These are phyloP conservation scores for Mustelus asterias DNA, from an alignment of 2,113 vertebrate species.

Conservation along the genomic window DNA sequence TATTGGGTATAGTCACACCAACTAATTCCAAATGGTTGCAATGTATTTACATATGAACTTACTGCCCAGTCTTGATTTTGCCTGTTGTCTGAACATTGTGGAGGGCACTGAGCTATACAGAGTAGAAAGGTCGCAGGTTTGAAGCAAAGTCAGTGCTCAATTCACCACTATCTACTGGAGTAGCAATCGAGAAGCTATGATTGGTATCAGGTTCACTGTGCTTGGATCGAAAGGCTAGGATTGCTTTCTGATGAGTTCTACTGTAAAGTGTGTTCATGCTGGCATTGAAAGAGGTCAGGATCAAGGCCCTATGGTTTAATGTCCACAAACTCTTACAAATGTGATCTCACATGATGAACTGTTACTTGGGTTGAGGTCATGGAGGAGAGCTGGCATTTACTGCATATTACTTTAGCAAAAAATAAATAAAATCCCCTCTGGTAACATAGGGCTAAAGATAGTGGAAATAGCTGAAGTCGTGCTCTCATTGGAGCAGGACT, in stretches of 20 bases:
- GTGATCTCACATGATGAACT: not conserved
- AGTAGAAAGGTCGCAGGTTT: not conserved
- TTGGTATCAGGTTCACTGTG: not conserved
- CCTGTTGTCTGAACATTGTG: not conserved
- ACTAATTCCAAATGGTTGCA: not conserved
- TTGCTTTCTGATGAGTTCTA: not conserved
- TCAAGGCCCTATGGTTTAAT: not conserved
- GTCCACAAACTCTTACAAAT: not conserved
- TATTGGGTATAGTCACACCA: not conserved
- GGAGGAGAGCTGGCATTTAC: not conserved
- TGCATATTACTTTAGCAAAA: not conserved
- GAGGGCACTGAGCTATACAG: not conserved
- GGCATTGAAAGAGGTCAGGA: not conserved
- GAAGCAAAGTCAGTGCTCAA: not conserved
- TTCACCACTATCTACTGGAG: not conserved
- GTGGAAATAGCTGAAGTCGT: not conserved
- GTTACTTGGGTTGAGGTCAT: not conserved
- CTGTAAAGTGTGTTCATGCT: not conserved
- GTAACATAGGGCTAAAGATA: not conserved
- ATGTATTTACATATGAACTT: not conserved
- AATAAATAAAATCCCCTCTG: not conserved
- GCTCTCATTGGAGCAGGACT: not conserved
- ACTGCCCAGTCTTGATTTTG: not conserved
- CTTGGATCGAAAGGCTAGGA: not conserved
- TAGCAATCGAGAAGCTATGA: not conserved